Evolutionary conservation across 2,113 vertebrate species (phyloP).

Genomic region (Spea bombifrons): DNA sequence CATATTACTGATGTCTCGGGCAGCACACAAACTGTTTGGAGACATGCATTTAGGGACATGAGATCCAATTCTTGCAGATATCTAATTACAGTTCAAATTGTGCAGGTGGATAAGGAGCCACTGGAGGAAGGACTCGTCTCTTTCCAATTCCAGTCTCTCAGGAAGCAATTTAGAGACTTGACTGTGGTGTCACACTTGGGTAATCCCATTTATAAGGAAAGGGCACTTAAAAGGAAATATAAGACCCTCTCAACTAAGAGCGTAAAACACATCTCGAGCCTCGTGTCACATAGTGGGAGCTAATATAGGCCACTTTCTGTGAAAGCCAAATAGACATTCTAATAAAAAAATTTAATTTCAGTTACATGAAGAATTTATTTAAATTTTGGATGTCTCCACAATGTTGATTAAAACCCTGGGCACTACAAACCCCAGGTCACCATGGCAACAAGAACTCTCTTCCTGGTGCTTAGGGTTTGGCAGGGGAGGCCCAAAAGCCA

Average conservation of each 20-base stretch:
- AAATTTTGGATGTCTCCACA: too few relatives aligned
- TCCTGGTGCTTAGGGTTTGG: too few relatives aligned
- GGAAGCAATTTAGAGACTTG: slow-evolving; percentile 59
- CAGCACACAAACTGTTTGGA: background rate
- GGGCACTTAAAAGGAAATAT: slow-evolving; percentile 1
- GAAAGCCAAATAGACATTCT: background rate
- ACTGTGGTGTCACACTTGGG: slow-evolving; percentile 51
- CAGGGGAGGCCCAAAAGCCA: too few relatives aligned
- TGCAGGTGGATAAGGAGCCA: slow-evolving; percentile 7
- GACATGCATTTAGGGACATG: background rate
- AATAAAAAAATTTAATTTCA: too few relatives aligned
- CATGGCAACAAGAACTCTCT: too few relatives aligned
- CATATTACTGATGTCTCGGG: too few relatives aligned
- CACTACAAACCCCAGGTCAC: too few relatives aligned
- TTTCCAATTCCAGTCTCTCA: slow-evolving; percentile 48
- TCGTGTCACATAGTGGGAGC: background rate
- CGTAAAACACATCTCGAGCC: background rate
- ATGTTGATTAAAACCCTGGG: too few relatives aligned
- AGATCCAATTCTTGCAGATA: background rate
- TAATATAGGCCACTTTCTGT: background rate
- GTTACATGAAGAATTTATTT: too few relatives aligned
- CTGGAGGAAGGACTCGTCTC: slow-evolving; percentile 22
- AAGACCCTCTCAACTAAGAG: background rate
- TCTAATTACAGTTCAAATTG: slow-evolving; percentile 3
- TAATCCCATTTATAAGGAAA: slow-evolving; percentile 46